Evolutionary conservation across 2,113 vertebrate species (phyloP), one percentile per base, ranked within the genome.

Genomic region (Arvicanthis niloticus): DNA sequence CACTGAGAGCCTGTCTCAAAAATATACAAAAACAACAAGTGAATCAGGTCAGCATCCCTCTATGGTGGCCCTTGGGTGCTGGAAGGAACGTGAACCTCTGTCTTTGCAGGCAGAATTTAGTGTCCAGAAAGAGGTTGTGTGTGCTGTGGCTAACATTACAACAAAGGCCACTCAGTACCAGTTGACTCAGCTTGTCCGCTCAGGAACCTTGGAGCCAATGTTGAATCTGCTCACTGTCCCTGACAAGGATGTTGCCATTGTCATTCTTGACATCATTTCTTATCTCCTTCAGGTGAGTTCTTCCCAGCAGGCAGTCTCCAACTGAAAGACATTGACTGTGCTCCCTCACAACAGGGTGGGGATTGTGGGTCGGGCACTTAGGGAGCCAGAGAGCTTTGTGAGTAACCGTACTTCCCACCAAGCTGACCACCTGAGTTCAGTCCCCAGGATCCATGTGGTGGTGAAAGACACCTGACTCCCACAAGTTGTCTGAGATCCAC

Each of bases 121-220:
- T 97, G 99, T 99, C 31, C 99, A 99, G 97, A 99, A 99, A 76
- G 99, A 99, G 89, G 99, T 98, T 0, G 98, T 99, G 42, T 99
- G 99, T 99, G 99, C 98, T 0, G 98, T 99, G 82, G 99, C 99
- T 16, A 99, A 99, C 98, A 98, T 99, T 77, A 99, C 98, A 0
- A 99, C 98, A 0, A 99, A 99, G 53, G 99, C 99, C 62, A 99
- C 99, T 0, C 96, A 99, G 86, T 98, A 99, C 31, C 99, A 99
- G 97, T 97, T 99, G 91, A 98, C 99, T 12, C 92, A 98, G 58
- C 98, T 99, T 0, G 97, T 99, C 87, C 99, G 97, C 62, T 98
- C 98, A 8, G 99, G 99, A 0, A 98, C 99, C 17, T 94, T 99
- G 96, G 99, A 99, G 92, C 99, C 99, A 0, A 98, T 99, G 68